A percentile compares a stretch with the other conserved stretches of the same genome.
These are phyloP conservation scores for Mormyrops boulengeri DNA, from an alignment of 2,797 vertebrate species.

Conservation along the genomic window DNA sequence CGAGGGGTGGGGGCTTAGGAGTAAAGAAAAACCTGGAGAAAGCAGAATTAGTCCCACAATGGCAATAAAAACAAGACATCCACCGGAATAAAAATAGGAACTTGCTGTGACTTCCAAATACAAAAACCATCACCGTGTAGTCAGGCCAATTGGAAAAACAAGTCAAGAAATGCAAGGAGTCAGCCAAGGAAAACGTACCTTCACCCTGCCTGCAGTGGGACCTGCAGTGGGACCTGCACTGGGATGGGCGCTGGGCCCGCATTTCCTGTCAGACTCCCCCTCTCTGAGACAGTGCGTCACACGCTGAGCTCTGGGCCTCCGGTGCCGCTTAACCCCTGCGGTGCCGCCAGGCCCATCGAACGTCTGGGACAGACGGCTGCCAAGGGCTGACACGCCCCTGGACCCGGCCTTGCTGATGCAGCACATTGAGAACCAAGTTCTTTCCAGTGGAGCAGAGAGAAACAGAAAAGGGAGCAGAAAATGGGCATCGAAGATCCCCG, in stretches of 20 bases:
- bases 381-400: not conserved
- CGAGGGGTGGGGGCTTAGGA: not conserved
- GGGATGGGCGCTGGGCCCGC: conserved; percentile 62
- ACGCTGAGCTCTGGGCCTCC: conserved; percentile 47
- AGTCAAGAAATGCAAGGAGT: conserved; percentile 59
- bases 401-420: not conserved
- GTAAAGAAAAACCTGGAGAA: conserved; percentile 18
- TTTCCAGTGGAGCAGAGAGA: not conserved
- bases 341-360: not conserved
- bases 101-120: conserved; percentile 52
- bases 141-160: conserved; percentile 68
- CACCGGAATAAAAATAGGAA: conserved; percentile 51
- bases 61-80: conserved; percentile 44
- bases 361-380: not conserved
- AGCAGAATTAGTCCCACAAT: conserved; percentile 37
- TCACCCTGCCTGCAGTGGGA: conserved; percentile 57
- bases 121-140: conserved; percentile 56
- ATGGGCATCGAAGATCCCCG: not conserved
- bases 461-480: not conserved
- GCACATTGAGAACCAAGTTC: not conserved
- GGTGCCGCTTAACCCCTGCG: conserved; percentile 57
- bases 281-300: conserved; percentile 70
- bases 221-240: conserved; percentile 60
- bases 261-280: conserved; percentile 67
- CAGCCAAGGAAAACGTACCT: conserved; percentile 69